Conservation (phyloP, 2,113 vertebrate species). For the Erythrocercus mccallii region DNA sequence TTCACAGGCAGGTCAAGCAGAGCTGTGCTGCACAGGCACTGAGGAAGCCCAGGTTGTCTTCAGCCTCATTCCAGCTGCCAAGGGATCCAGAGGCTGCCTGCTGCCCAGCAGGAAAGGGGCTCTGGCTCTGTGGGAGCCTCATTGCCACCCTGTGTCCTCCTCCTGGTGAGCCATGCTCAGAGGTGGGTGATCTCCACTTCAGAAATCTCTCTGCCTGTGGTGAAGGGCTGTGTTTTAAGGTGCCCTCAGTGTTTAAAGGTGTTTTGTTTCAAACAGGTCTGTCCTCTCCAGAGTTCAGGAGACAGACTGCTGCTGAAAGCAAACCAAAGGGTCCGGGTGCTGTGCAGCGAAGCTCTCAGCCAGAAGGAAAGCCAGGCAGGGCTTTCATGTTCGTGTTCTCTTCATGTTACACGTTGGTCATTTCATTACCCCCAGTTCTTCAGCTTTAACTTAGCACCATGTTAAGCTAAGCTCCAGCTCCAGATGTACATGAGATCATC, state of each 20-base stretch:
- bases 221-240: not conserved
- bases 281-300: not conserved
- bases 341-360: not conserved
- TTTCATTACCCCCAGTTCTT: not conserved
- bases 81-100: not conserved
- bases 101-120: not conserved
- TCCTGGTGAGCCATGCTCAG: not conserved
- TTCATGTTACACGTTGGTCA: not conserved
- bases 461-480: not conserved
- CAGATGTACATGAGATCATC: rapidly evolving
- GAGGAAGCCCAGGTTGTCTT: not conserved
- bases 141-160: not conserved
- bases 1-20: not conserved
- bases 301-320: not conserved
- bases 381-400: not conserved
- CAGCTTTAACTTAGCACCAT: not conserved
- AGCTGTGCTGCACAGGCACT: rapidly evolving
- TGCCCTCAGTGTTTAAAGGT: not conserved
- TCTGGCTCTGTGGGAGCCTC: not conserved
- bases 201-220: not conserved
- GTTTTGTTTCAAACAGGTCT: not conserved
- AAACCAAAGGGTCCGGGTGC: not conserved
- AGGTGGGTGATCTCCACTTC: not conserved
- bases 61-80: not conserved
- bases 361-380: not conserved